phyloP scores from a whole-genome alignment of 2,113 vertebrate species.

The Elephantulus edwardii region DNA sequence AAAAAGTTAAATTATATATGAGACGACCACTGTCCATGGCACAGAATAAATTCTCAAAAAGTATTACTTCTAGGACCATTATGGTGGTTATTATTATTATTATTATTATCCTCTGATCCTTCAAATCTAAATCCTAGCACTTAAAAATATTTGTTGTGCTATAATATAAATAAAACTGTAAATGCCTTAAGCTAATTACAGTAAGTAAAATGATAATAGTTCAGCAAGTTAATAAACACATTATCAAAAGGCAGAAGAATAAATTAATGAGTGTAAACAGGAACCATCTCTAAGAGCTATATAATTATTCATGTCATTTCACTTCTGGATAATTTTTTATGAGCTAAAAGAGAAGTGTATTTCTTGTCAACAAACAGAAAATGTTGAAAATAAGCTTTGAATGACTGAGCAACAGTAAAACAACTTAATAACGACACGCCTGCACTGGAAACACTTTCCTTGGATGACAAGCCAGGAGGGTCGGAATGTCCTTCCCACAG shows the following conservation, averaged over 20 bases:
- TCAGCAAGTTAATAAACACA: conserved; percentile 7
- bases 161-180: background rate
- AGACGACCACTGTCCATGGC: background rate
- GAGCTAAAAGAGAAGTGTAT: background rate
- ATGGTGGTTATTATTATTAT: background rate
- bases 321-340: background rate
- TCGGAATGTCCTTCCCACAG: fast-evolving
- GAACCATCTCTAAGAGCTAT: background rate
- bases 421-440: background rate
- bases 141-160: too few species aligned
- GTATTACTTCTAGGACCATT: background rate
- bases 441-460: background rate
- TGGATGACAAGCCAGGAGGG: fast-evolving
- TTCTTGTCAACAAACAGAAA: background rate
- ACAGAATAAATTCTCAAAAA: background rate
- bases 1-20: background rate
- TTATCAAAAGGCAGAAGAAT: conserved; percentile 50
- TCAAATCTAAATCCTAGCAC: background rate
- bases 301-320: background rate
- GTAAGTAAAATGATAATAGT: background rate
- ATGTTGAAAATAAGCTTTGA: background rate
- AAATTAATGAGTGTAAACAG: conserved; percentile 27
- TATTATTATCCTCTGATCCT: background rate
- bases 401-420: background rate
- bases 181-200: background rate